phyloP scores from a whole-genome alignment of 2,797 vertebrate species.

The Sebastolobus alascanus region DNA sequence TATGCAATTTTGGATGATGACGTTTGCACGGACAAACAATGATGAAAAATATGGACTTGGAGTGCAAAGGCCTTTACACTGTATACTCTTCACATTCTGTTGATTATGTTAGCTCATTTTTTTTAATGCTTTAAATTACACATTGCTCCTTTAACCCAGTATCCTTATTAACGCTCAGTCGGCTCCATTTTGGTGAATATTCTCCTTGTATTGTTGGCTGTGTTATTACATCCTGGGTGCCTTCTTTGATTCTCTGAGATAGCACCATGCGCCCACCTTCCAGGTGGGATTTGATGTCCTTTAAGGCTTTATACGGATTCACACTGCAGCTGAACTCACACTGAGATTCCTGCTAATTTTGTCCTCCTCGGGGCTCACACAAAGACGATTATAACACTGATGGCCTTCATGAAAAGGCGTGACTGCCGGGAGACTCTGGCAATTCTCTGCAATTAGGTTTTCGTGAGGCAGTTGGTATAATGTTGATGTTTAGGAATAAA shows the following conservation, averaged over 20 bases:
- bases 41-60: no score
- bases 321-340: constrained; percentile 44
- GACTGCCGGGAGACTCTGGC: constrained; percentile 10
- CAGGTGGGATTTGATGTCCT: constrained; percentile 47
- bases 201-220: neutral
- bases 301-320: constrained; percentile 14
- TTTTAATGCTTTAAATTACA: neutral
- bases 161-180: neutral
- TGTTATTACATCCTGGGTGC: neutral
- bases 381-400: constrained; percentile 33
- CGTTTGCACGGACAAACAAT: no score
- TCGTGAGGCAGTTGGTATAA: neutral
- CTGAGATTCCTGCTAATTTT: constrained; percentile 50
- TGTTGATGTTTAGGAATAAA: constrained; percentile 1
- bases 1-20: no score
- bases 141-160: neutral
- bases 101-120: neutral
- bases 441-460: constrained; percentile 14
- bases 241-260: constrained; percentile 3
- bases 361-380: neutral
- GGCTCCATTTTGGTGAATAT: neutral
- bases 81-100: neutral
- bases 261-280: neutral
- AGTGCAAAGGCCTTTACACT: neutral
- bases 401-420: constrained; percentile 24